Percentiles rank a stretch among this genome's conserved stretches.
phyloP scores from a whole-genome alignment of 35 echinoderm and acorn worm genomes.

The Hemicentrotus pulcherrimus region DNA sequence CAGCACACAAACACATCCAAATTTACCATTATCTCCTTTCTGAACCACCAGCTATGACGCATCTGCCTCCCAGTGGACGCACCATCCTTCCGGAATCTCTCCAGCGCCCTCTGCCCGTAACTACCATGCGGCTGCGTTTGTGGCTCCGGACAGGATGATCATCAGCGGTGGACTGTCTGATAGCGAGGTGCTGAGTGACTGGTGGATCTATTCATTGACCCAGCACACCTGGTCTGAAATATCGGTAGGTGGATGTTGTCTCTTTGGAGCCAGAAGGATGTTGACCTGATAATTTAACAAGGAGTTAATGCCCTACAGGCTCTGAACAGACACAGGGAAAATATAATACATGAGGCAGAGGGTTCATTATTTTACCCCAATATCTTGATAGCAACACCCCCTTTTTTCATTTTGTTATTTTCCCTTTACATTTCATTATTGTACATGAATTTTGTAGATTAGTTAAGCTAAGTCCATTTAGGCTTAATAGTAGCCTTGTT shows the following conservation, averaged over 20 bases:
- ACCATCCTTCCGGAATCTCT: neutral
- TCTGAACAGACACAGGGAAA: neutral
- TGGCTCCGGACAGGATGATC: slow-evolving; percentile 49
- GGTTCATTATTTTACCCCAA: no score
- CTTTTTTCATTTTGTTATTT: no score
- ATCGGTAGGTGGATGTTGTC: neutral
- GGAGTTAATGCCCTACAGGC: no score
- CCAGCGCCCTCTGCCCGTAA: slow-evolving; percentile 51
- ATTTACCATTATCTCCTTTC: neutral
- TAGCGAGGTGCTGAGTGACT: slow-evolving; percentile 60
- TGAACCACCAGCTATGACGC: slow-evolving; percentile 67
- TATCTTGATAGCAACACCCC: no score
- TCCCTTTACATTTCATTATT: no score
- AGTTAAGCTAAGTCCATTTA: no score
- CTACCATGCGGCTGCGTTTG: slow-evolving; percentile 67
- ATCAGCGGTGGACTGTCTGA: slow-evolving; percentile 76
- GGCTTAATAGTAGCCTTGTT: no score
- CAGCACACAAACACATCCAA: no score
- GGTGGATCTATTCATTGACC: slow-evolving; percentile 61
- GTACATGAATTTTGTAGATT: no score
- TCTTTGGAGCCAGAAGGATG: no score
- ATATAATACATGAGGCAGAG: neutral
- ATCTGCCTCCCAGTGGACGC: slow-evolving; percentile 51
- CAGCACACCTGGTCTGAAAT: neutral
- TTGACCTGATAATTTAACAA: no score